Base-by-base conservation (phyloP, 2,888 invertebrate genomes). In the Epistrophe grossulariae region DNA sequence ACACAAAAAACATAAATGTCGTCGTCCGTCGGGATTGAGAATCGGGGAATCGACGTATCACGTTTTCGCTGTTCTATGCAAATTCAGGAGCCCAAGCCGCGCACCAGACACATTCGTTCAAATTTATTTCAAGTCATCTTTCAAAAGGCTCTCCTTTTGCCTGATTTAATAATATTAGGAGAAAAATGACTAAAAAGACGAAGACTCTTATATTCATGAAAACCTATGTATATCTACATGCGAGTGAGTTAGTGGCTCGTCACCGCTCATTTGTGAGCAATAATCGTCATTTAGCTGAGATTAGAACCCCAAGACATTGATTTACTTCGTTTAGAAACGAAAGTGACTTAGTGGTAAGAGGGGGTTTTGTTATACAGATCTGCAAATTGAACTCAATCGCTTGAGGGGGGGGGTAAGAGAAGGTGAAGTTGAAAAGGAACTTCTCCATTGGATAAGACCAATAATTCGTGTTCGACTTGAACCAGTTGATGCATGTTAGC, bases 31-130 rank as follows among this genome's bases (percentile, higher is more conserved):
- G 50, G 19, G 38, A 43, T 17, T 7, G n/a, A 11, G n/a, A 35
- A 52, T 57, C n/a, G 45, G 57, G 17, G 28, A 74, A 76, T 45
- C 66, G 66, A 28, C 55, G 17, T 68, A 82, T 87, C 85, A 87
- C 85, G 85, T 87, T 87, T 87, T 87, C 74, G 82, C 50, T 87
- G 83, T 87, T 87, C 71, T 87, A 87, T 87, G 85, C 83, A 83
- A 87, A 87, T 87, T 71, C 85, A 87, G 85, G 71, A 87, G 85
- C 85, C 24, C 84, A 45, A 38, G 50, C 64, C 38, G 24, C 24
- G 24, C 24, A n/a, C n/a, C n/a, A 60, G 17, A 79, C 68, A 70
- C 81, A 82, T 76, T 79, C 79, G 62, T 74, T 87, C 60, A 78
- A 77, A 84, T 81, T 81, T 81, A 84, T 84, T 68, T 81, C 48